Evolutionary conservation across 2,797 vertebrate genomes (phyloP), one percentile per base, ranked within the genome.

Genomic region (Micropoecilia bifurca): DNA sequence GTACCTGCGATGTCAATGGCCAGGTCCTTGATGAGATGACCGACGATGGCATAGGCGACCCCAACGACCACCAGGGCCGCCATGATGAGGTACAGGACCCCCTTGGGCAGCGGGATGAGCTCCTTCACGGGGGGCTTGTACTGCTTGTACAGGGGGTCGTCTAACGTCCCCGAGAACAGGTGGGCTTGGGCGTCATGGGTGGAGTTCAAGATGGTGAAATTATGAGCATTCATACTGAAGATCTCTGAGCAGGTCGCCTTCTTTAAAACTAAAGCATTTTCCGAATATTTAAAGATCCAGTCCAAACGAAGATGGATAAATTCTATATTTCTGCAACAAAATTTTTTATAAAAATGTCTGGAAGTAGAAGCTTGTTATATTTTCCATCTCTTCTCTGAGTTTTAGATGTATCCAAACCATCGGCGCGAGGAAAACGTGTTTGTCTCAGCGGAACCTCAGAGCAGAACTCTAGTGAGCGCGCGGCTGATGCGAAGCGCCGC

Each of bases 1-100:
- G 3, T 74, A 97, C 97, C 97, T 95, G 94, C 88, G 48, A 97
- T 88, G 88, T 97, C 96, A 14, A 96, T 96, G 61, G 95, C 95
- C 82, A 97, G 90, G 48, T 97, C 97, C 88, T 96, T 97, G 88
- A 97, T 96, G 47, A 97, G 94, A 89, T 97, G 97, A 77, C 97
- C 97, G 14, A 97, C 94, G 28, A 97, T 97, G 7, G 96, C 96
- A 78, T 97, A 97, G 25, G 96, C 96, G 1, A 97, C 95, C 36
- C 93, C 96, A 0, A 97, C 96, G 10, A 97, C 94, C 1, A 97
- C 96, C 87, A 96, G 61, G 0, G 90, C 96, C 0, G 96, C 97
- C 95, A 97, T 96, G 79, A 97, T 90, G 78, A 97, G 91, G 55
- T 97, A 97, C 9, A 97, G 41, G 30, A 96, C 95, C 0, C 93